Percentiles rank a stretch among this genome's conserved stretches.
phyloP scores from a whole-genome alignment of 2,888 invertebrate species.

The Drosophila merina region DNA sequence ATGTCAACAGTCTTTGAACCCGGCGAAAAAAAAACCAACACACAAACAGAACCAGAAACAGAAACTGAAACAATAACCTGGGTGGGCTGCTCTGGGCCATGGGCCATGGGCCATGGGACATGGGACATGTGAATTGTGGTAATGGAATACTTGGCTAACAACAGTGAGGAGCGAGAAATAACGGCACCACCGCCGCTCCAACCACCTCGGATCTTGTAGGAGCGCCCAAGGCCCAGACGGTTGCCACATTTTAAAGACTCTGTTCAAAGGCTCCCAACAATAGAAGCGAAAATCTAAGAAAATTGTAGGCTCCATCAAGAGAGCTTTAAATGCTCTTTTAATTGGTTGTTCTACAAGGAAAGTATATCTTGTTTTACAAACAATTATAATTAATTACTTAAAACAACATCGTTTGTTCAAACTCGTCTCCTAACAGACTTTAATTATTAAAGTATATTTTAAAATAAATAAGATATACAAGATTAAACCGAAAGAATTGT shows the following conservation, averaged over 20 bases:
- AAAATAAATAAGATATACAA: too few relatives aligned
- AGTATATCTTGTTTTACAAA: not conserved
- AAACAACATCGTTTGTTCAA: not conserved
- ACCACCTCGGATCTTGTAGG: constrained; percentile 39
- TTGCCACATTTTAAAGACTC: constrained; percentile 25
- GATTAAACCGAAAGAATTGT: too few relatives aligned
- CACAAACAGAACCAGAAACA: constrained; percentile 16
- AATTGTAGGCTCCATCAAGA: not conserved
- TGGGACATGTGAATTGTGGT: constrained; percentile 43
- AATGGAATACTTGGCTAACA: constrained; percentile 37
- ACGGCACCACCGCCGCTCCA: constrained; percentile 23
- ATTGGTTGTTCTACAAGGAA: not conserved
- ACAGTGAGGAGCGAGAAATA: constrained; percentile 35
- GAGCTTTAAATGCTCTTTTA: constrained; percentile 11
- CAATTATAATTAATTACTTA: not conserved
- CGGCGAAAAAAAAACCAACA: constrained; percentile 26
- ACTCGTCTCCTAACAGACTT: not conserved
- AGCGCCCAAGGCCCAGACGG: constrained; percentile 33
- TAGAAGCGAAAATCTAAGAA: constrained; percentile 2
- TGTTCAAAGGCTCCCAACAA: constrained; percentile 30
- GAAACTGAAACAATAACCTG: constrained; percentile 41
- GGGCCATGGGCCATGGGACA: constrained; percentile 32
- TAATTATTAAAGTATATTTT: too few relatives aligned
- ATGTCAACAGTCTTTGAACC: constrained; percentile 75
- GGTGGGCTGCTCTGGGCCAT: constrained; percentile 33